Percentiles rank a stretch among this genome's conserved stretches.
Conservation (phyloP, 2,113 vertebrate genomes). For the Alligator mississippiensis region DNA sequence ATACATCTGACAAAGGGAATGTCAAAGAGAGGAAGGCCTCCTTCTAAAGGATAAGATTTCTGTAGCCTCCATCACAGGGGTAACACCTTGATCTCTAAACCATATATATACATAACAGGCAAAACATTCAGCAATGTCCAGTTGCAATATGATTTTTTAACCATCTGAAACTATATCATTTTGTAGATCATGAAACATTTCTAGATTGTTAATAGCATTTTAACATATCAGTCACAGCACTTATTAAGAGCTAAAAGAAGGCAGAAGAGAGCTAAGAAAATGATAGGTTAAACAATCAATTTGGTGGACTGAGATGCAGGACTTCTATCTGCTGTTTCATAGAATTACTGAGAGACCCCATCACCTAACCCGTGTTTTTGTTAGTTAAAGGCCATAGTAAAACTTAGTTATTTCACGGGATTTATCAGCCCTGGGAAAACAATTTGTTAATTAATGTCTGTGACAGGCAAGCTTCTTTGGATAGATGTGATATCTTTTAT, state of each 20-base stretch:
- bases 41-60: slow-evolving; percentile 62
- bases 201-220: slow-evolving; percentile 22
- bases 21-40: slow-evolving; percentile 65
- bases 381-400: not conserved
- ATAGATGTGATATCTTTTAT: no score
- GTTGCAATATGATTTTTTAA: slow-evolving; percentile 33
- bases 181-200: slow-evolving; percentile 48
- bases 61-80: slow-evolving; percentile 5
- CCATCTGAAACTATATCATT: not conserved
- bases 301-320: accelerated
- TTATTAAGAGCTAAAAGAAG: slow-evolving; percentile 39
- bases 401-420: not conserved
- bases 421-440: slow-evolving; percentile 8
- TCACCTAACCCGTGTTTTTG: not conserved
- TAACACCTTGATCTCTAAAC: slow-evolving; percentile 20
- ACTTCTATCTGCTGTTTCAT: not conserved
- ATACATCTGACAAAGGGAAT: slow-evolving; percentile 61
- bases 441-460: not conserved
- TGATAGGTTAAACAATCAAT: not conserved
- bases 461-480: no score
- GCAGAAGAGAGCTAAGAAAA: slow-evolving; percentile 21
- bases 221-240: slow-evolving; percentile 42
- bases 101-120: not conserved
- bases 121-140: slow-evolving; percentile 24
- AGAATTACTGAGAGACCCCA: not conserved